These are phyloP conservation scores for Bovichtus variegatus DNA, from an alignment of 2,797 vertebrate genomes.

Conservation along the genomic window DNA sequence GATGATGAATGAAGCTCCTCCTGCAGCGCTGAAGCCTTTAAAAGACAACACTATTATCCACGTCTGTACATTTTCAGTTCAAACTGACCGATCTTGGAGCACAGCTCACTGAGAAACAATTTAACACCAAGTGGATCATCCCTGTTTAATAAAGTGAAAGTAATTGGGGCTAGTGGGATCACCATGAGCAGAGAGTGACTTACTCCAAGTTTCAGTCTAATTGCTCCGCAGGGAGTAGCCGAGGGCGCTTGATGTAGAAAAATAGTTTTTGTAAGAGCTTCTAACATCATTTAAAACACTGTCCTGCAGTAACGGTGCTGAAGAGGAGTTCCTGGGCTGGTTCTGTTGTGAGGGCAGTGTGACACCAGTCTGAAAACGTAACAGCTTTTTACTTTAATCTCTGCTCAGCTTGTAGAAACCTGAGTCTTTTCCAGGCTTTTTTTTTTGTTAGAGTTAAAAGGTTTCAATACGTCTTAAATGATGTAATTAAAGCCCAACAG, in stretches of 20 bases:
- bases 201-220: constrained; percentile 24
- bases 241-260: constrained; percentile 10
- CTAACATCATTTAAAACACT: constrained; percentile 12
- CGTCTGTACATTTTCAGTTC: constrained; percentile 9
- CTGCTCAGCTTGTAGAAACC: background rate
- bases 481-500: background rate
- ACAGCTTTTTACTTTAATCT: background rate
- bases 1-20: background rate
- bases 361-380: background rate
- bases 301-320: background rate
- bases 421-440: too few species aligned
- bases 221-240: constrained; percentile 42
- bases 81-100: constrained; percentile 10
- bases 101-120: constrained; percentile 15
- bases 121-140: constrained; percentile 7
- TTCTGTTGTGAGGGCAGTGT: background rate
- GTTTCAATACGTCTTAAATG: background rate
- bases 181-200: background rate
- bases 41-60: background rate
- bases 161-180: constrained; percentile 36
- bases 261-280: constrained; percentile 17
- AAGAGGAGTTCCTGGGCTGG: background rate
- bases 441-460: background rate
- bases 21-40: background rate
- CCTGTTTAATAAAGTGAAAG: constrained; percentile 27